phyloP scores from a whole-genome alignment of 2,888 invertebrate species.

The Andrena bicolor region DNA sequence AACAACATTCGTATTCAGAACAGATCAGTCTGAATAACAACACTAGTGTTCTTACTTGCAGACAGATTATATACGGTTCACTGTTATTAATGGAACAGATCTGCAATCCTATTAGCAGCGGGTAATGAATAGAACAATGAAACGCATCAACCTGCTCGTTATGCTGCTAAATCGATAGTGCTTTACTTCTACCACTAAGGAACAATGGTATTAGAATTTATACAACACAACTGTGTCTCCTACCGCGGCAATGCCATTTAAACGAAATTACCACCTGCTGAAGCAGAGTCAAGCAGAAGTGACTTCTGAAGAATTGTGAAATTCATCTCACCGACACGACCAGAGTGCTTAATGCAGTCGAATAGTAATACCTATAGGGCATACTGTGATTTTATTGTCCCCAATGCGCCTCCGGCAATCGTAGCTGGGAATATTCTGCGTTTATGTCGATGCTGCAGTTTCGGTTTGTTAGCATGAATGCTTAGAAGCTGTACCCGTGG shows the following conservation, averaged over 20 bases:
- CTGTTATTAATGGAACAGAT: slow-evolving; percentile 27
- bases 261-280: background rate
- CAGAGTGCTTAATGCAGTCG: no score
- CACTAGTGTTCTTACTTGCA: slow-evolving; percentile 31
- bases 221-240: slow-evolving; percentile 26
- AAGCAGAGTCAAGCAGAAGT: background rate
- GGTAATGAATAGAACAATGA: slow-evolving; percentile 63
- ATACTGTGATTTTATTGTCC: background rate
- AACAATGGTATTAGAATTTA: slow-evolving; percentile 49
- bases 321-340: no score
- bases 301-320: background rate
- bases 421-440: background rate
- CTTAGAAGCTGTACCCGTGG: slow-evolving; percentile 24
- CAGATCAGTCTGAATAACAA: background rate
- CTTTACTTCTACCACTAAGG: slow-evolving; percentile 43
- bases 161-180: slow-evolving; percentile 45
- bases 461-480: slow-evolving; percentile 50
- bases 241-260: slow-evolving; percentile 17
- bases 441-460: slow-evolving; percentile 11
- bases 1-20: background rate
- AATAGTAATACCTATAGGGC: no score
- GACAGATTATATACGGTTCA: slow-evolving; percentile 12
- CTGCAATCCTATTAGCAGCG: slow-evolving; percentile 57
- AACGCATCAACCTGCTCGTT: slow-evolving; percentile 59
- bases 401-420: background rate